Percentiles rank a stretch among this genome's conserved stretches.
Conservation (phyloP, 2,797 vertebrate species). For the Glossophaga mutica region DNA sequence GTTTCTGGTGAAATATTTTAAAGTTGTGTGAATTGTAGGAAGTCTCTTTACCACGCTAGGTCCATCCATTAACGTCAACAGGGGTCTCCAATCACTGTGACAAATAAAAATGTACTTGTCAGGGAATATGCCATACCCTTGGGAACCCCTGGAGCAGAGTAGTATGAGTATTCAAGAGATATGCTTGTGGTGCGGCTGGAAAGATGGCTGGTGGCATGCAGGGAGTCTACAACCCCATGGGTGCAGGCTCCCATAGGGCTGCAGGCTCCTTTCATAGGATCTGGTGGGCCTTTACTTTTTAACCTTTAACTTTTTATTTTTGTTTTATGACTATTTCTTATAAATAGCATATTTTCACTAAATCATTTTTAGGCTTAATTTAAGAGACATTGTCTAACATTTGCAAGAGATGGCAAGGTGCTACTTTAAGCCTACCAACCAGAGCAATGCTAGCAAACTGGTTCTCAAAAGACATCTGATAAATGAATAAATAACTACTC, state of each 20-base stretch:
- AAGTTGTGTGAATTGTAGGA: not conserved
- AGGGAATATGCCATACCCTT: not conserved
- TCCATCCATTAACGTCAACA: not conserved
- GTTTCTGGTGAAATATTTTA: not conserved
- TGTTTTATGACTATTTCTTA: not conserved
- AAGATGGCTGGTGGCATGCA: not conserved
- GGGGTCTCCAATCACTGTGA: not conserved
- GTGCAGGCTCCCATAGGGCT: not conserved
- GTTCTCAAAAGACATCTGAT: not conserved
- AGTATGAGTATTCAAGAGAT: not conserved
- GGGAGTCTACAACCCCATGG: not conserved
- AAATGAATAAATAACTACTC: not conserved
- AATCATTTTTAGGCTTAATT: not conserved
- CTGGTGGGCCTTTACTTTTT: not conserved
- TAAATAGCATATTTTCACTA: not conserved
- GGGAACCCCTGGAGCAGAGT: not conserved
- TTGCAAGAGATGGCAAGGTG: not conserved
- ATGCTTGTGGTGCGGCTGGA: not conserved
- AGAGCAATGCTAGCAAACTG: not conserved
- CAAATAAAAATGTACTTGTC: not conserved
- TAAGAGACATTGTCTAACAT: not conserved
- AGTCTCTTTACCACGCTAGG: not conserved
- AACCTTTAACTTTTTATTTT: not conserved
- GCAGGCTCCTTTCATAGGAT: not conserved
- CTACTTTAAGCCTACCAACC: not conserved